Conservation (phyloP, 2,888 invertebrate species). For the Chrysotoxum bicinctum region DNA sequence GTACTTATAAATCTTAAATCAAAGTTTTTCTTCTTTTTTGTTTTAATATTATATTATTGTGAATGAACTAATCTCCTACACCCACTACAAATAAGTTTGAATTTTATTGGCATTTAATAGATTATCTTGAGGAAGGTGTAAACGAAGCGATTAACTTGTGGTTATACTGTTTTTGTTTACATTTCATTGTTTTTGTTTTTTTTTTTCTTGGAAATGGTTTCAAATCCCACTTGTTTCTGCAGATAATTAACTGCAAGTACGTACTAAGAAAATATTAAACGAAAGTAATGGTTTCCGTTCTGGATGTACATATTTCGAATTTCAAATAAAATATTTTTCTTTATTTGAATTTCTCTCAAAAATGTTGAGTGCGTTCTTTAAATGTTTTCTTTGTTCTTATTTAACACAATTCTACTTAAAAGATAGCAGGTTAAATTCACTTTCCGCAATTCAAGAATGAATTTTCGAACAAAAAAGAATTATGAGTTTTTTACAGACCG, state of each 20-base stretch:
- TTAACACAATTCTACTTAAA: too few relatives aligned
- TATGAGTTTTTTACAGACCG: too few relatives aligned
- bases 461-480: too few relatives aligned
- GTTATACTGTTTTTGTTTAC: constrained; percentile 15
- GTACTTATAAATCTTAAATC: not conserved
- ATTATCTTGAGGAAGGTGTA: constrained; percentile 20
- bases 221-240: not conserved
- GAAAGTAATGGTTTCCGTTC: not conserved
- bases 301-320: not conserved
- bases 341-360: too few relatives aligned
- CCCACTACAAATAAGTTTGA: constrained; percentile 2
- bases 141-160: not conserved
- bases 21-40: not conserved
- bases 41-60: constrained; percentile 16
- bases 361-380: too few relatives aligned
- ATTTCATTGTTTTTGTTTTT: constrained; percentile 9
- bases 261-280: not conserved
- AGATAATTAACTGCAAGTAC: not conserved
- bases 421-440: too few relatives aligned
- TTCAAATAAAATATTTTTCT: too few relatives aligned
- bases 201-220: not conserved
- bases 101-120: constrained; percentile 28
- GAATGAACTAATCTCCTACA: constrained; percentile 17
- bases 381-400: too few relatives aligned
- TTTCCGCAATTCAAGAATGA: too few relatives aligned